Evolutionary conservation across 2,113 vertebrate species (phyloP), one percentile per base, ranked within the genome.

Genomic region (Rattus rattus): DNA sequence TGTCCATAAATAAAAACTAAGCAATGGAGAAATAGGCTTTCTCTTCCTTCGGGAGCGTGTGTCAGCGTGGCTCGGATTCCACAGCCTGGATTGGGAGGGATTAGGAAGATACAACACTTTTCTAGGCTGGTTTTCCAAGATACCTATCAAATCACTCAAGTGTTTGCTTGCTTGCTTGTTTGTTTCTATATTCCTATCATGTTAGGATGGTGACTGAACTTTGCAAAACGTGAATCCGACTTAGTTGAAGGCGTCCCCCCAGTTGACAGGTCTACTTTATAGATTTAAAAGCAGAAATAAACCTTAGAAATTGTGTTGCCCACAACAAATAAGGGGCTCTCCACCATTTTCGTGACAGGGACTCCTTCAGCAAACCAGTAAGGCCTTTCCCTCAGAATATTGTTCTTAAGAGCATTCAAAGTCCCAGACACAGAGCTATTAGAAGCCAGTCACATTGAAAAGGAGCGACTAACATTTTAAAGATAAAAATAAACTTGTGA

Each of bases 261-360:
- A 47, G n/a, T 88, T 91, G 90, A 36, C 49, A 76, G 56, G 65
- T 91, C 19, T 61, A 95, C 79, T 79, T 19, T 65, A 76, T 33
- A 86, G 20, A 86, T 85, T 96, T 61, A 94, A 96, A 90, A 39
- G 22, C 47, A 92, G 33, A 67, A 83, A 86, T 92, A 61, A 92
- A 59, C 30, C 16, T 90, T 61, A 77, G 14, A 73, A 30, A 7
- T 81, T 43, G 30, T 80, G 88, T 88, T 79, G 19, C 19, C 59
- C 11, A 70, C n/a, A n/a, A n/a, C n/a, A n/a, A n/a, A n/a, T n/a
- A n/a, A n/a, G 14, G 39, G 61, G 10, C 54, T 88, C n/a, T 59
- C 47, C 56, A 90, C 2, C 11, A 52, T 85, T 75, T 63, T 4
- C 73, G 39, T 69, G 8, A 36, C n/a, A 30, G 22, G 52, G 54